Evolutionary conservation across 2,888 invertebrate genomes (phyloP).

Genomic region (Polyommatus icarus): DNA sequence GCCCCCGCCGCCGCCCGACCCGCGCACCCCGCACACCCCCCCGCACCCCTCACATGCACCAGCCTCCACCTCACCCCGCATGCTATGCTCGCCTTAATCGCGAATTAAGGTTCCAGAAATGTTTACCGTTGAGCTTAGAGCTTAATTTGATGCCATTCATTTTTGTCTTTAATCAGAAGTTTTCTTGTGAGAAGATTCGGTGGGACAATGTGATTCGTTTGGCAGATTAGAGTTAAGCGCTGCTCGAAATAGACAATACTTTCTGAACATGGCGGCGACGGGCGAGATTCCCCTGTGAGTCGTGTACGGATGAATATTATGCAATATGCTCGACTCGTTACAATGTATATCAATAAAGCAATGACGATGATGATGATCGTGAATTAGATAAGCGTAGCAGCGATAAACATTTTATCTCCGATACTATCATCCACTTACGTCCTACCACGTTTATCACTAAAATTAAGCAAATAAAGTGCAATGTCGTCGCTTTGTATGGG

Average conservation of each 20-base stretch:
- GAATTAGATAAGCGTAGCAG: not conserved
- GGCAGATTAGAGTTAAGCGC: not conserved
- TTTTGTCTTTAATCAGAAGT: conserved; percentile 41
- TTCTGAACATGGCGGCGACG: not conserved
- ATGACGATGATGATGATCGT: not conserved
- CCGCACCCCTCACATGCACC: conserved; percentile 68
- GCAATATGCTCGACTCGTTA: not conserved
- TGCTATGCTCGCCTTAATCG: conserved; percentile 79
- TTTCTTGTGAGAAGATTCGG: conserved; percentile 8
- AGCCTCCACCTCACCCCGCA: conserved; percentile 77
- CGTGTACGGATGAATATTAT: not conserved
- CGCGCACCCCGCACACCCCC: conserved; percentile 51
- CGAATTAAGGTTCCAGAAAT: conserved; percentile 77
- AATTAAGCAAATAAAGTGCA: conserved; percentile 5
- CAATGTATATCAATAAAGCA: not conserved
- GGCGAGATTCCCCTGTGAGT: not conserved
- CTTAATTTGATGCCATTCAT: conserved; percentile 74
- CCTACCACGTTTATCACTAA: not conserved
- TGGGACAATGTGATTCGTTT: not conserved
- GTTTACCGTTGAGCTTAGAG: conserved; percentile 75
- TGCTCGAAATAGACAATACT: not conserved
- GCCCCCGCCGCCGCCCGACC: conserved; percentile 57
- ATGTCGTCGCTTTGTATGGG: not conserved
- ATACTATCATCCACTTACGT: not conserved
- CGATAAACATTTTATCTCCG: not conserved